Evolutionary conservation across 2,888 invertebrate species (phyloP).

Genomic region (Ophion costatus): DNA sequence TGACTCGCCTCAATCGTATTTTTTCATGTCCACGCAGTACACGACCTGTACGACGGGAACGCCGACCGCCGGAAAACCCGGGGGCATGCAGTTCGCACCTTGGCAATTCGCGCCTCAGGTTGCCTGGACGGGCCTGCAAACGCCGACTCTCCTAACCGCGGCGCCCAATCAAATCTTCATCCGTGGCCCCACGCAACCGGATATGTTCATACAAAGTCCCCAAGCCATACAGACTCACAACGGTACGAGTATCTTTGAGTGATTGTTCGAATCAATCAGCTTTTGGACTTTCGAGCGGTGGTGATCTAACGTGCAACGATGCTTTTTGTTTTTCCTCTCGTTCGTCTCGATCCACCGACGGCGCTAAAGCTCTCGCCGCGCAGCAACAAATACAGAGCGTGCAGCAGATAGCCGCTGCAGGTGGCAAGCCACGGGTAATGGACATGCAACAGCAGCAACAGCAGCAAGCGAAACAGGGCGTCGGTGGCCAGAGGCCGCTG

Average conservation of each 20-base stretch:
- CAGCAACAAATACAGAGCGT: slow-evolving; percentile 83
- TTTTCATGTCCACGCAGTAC: slow-evolving; percentile 76
- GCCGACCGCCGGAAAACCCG: slow-evolving; percentile 78
- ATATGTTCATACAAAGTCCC: slow-evolving; percentile 94
- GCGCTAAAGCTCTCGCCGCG: slow-evolving; percentile 79
- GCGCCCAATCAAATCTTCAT: slow-evolving; percentile 93
- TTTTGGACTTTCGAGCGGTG: background rate
- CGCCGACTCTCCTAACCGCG: slow-evolving; percentile 87
- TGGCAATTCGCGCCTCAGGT: slow-evolving; percentile 93
- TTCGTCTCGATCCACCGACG: background rate
- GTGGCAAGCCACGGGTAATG: slow-evolving; percentile 80
- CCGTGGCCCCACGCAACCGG: slow-evolving; percentile 90
- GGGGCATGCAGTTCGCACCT: slow-evolving; percentile 90
- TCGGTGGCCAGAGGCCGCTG: slow-evolving; percentile 79
- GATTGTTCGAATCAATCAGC: too few species aligned
- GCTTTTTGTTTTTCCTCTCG: background rate
- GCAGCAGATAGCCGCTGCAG: slow-evolving; percentile 82
- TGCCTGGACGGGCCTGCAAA: slow-evolving; percentile 91
- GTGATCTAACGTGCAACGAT: background rate
- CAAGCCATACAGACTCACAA: slow-evolving; percentile 88
- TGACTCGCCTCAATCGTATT: background rate
- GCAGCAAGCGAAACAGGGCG: slow-evolving; percentile 76
- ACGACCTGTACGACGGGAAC: slow-evolving; percentile 82
- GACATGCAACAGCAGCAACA: slow-evolving; percentile 84
- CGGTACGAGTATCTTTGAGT: slow-evolving; percentile 84